These are phyloP conservation scores for Leucopsar rothschildi DNA, from an alignment of 2,113 vertebrate genomes.

Conservation along the genomic window DNA sequence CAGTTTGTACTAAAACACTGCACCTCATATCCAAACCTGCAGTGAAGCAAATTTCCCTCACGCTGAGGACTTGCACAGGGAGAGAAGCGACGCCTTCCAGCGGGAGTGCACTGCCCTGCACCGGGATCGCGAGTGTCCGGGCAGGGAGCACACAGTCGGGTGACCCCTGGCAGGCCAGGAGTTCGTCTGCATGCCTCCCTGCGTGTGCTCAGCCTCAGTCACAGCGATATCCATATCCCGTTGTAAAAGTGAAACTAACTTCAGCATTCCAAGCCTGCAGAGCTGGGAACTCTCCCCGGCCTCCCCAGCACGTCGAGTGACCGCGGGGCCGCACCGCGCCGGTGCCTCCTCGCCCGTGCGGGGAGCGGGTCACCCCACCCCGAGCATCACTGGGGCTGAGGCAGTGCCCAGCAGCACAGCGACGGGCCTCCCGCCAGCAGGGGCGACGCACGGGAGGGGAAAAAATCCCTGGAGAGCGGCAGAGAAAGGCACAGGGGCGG, in stretches of 20 bases:
- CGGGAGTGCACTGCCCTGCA: rapidly evolving
- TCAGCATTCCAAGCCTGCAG: background rate
- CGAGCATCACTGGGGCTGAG: background rate
- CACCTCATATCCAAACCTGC: background rate
- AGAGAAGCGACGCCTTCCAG: rapidly evolving
- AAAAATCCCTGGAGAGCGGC: rapidly evolving
- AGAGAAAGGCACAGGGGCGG: background rate
- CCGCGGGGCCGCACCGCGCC: rapidly evolving
- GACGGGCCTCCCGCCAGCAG: background rate
- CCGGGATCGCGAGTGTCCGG: rapidly evolving
- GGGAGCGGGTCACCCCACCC: background rate
- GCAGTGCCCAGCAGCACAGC: rapidly evolving
- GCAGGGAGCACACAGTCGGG: background rate
- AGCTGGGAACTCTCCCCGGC: background rate
- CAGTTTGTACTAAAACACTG: background rate
- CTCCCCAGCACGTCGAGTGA: background rate
- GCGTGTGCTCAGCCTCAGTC: background rate
- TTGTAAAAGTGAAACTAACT: background rate
- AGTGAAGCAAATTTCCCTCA: background rate
- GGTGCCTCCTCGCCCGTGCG: rapidly evolving
- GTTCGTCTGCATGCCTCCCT: background rate
- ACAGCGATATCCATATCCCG: background rate
- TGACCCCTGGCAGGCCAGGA: background rate
- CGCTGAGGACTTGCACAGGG: background rate
- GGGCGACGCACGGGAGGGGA: too few relatives aligned